phyloP scores from a whole-genome alignment of 2,888 invertebrate genomes.

The Synanthedon andrenaeformis region DNA sequence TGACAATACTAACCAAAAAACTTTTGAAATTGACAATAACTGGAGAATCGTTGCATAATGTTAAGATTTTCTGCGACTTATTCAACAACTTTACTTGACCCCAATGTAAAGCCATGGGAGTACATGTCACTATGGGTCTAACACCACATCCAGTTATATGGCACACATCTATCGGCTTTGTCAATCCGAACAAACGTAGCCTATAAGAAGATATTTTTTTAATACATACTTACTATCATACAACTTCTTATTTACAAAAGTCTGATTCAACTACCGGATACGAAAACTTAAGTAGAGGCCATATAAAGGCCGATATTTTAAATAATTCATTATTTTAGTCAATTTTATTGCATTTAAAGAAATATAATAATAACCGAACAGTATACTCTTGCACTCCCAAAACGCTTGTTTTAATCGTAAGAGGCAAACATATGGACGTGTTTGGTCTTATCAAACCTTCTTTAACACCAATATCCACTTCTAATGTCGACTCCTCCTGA shows the following conservation, averaged over 20 bases:
- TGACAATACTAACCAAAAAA: conserved; percentile 45
- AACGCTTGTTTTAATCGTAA: conserved; percentile 49
- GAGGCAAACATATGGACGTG: conserved; percentile 43
- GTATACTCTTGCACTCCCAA: conserved; percentile 54
- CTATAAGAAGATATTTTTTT: conserved; percentile 14
- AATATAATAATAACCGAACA: conserved; percentile 26
- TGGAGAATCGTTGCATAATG: conserved; percentile 77
- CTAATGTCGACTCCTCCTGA: conserved; percentile 28
- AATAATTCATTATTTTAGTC: too few species aligned
- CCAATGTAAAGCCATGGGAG: conserved; percentile 73
- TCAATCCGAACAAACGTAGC: conserved; percentile 49
- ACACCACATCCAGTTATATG: conserved; percentile 68
- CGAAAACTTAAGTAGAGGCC: too few species aligned
- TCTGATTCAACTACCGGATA: too few species aligned
- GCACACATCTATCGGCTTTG: conserved; percentile 53
- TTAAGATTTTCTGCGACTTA: conserved; percentile 56
- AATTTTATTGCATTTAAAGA: too few species aligned
- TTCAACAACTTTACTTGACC: conserved; percentile 72
- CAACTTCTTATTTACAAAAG: too few species aligned
- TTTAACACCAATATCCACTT: conserved; percentile 33
- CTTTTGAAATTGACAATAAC: conserved; percentile 71
- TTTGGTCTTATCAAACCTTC: conserved; percentile 58
- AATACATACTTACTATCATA: too few species aligned
- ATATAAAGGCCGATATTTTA: too few species aligned
- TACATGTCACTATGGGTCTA: conserved; percentile 75